Evolutionary conservation across 2,113 vertebrate species (phyloP).

Genomic region (Pseudolaguvia tuberculata): DNA sequence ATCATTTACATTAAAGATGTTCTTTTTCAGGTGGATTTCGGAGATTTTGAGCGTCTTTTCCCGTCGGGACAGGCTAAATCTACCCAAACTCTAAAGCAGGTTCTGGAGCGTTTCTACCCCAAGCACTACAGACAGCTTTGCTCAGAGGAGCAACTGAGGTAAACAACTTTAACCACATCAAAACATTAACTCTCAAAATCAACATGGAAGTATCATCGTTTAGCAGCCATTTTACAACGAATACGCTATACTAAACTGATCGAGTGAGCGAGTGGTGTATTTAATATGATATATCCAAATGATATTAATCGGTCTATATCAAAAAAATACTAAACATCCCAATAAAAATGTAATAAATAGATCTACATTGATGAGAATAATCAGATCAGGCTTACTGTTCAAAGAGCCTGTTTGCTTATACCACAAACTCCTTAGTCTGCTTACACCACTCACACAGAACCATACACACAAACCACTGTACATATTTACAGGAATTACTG

Average conservation of each 20-base stretch:
- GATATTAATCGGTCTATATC: not conserved
- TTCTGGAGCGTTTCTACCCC: conserved; percentile 90
- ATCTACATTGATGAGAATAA: not conserved
- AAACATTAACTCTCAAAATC: not conserved
- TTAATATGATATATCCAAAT: not conserved
- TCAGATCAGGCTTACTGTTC: too few relatives aligned
- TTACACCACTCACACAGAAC: not conserved
- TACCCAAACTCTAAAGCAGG: conserved; percentile 85
- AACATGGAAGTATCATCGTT: not conserved
- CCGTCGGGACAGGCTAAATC: conserved; percentile 79
- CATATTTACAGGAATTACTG: not conserved
- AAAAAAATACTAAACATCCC: not conserved
- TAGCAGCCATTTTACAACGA: not conserved
- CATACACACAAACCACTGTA: not conserved
- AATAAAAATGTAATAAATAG: not conserved
- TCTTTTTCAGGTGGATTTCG: conserved; percentile 80
- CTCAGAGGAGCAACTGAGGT: conserved; percentile 90
- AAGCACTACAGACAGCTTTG: conserved; percentile 81
- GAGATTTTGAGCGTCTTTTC: conserved; percentile 90
- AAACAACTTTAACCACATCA: conserved; percentile 37
- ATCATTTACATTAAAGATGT: too few relatives aligned
- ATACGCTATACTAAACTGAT: not conserved
- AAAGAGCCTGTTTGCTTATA: not conserved
- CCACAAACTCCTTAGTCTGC: not conserved
- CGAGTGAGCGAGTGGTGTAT: not conserved